Base-by-base conservation (phyloP, 2,888 invertebrate genomes). In the Ormyrus rosae region DNA sequence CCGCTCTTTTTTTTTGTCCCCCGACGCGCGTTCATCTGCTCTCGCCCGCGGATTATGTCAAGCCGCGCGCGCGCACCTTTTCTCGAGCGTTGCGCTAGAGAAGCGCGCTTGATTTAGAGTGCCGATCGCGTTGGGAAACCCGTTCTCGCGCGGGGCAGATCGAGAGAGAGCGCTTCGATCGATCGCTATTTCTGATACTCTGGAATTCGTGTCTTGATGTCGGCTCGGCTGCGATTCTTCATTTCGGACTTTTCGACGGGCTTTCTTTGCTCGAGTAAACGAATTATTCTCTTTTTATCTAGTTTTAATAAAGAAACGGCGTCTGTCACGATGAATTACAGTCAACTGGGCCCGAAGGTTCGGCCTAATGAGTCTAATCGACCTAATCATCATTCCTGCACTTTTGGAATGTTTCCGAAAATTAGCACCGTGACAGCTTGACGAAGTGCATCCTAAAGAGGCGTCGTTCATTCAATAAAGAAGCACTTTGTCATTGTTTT, bases 41-140 rank as follows among this genome's bases (percentile, higher is more conserved):
- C 19, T 51, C n/a, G 10, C 45, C 46, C 64, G 11, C 48, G 61
- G 73, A 76, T 81, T 81, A 79, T 81, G 79, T 81, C 81, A 81
- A 81, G 68, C 78, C 13, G 13, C 19, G 19, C 19, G 19, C 19
- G 19, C 19, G 19, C 19, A 63, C n/a, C 74, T 79, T 81, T 74
- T 78, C 64, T 72, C 72, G 19, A 19, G 19, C 55, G 65, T 70
- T 69, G 60, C 53, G 63, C 60, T 74, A 5, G 53, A 19, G 19
- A 19, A 1, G 19, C 19, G n/a, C 55, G 10, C 19, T 69, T 53
- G 80, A 79, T 69, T 79, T 65, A 75, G 58, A 65, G 48, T 10
- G 58, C 58, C 19, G 74, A 55, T 60, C 5, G 64, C 53, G 19
- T 70, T 75, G 75, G 80, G 75, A 80, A 80, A 80, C 75, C 11